Conservation (phyloP, 2,797 vertebrate species). For the Sphenopsis melanotis region DNA sequence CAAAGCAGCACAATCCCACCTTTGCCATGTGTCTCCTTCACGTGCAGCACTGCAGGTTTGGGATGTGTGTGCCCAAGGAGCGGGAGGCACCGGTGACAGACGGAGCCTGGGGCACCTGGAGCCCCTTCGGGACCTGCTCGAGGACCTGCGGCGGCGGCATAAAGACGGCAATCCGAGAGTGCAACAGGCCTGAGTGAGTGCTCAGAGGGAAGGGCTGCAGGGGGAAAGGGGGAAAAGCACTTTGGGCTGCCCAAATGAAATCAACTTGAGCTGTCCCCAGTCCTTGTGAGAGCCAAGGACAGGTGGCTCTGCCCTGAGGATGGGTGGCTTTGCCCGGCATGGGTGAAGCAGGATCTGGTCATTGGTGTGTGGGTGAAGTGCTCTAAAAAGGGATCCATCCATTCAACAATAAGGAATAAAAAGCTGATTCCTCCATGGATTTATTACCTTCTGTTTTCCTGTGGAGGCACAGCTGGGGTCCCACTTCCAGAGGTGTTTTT, state of each 20-base stretch:
- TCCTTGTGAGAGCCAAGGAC: accelerated
- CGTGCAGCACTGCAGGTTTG: constrained; percentile 92
- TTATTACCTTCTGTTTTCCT: background rate
- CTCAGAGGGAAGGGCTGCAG: accelerated
- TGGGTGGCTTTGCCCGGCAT: background rate
- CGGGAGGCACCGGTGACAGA: constrained; percentile 80
- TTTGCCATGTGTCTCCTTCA: constrained; percentile 10
- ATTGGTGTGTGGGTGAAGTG: background rate
- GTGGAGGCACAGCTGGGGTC: background rate
- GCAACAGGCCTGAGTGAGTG: constrained; percentile 95
- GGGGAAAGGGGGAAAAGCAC: background rate
- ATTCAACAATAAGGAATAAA: background rate
- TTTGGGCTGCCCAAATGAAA: background rate
- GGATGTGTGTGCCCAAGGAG: constrained; percentile 90
- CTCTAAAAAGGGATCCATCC: background rate
- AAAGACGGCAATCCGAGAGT: constrained; percentile 90
- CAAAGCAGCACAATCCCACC: background rate
- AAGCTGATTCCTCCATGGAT: background rate
- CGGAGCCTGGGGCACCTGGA: constrained; percentile 95
- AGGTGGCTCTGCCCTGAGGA: background rate
- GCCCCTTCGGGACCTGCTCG: constrained; percentile 93
- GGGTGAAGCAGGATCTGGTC: background rate
- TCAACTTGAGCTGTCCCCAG: background rate
- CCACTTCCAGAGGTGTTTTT: background rate
- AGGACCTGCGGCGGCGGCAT: constrained; percentile 94